Evolutionary conservation across 2,113 vertebrate species (phyloP).

Genomic region (Chiloscyllium plagiosum): DNA sequence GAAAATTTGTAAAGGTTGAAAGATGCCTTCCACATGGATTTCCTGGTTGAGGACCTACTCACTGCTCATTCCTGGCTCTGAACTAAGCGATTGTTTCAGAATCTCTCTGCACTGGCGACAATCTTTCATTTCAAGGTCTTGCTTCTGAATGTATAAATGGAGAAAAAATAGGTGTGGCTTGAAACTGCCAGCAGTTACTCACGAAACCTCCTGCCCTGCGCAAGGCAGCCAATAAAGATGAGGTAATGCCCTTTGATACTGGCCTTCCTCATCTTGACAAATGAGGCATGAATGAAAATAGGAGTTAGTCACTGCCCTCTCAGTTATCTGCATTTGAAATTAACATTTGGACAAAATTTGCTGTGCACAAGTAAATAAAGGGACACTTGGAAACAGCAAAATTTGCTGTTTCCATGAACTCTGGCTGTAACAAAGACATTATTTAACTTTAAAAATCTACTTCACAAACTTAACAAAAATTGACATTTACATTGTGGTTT

Average conservation of each 20-base stretch:
- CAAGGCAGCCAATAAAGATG: not conserved
- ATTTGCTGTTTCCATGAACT: not conserved
- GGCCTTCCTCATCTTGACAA: not conserved
- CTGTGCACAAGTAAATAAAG: no score
- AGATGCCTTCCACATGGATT: not conserved
- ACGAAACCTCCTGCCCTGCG: not conserved
- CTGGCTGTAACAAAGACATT: not conserved
- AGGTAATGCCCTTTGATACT: slow-evolving; percentile 12
- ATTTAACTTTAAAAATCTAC: not conserved
- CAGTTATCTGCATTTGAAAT: not conserved
- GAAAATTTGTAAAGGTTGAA: not conserved
- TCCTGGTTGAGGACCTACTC: not conserved
- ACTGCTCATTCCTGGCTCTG: not conserved
- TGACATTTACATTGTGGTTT: not conserved
- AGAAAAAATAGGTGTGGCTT: not conserved
- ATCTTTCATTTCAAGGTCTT: not conserved
- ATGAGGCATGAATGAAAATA: slow-evolving; percentile 1
- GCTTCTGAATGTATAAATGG: not conserved
- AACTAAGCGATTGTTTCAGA: not conserved
- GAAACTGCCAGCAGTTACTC: not conserved
- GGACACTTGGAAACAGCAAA: no score
- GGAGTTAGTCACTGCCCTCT: not conserved
- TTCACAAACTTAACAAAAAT: not conserved
- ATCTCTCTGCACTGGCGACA: not conserved
- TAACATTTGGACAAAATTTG: not conserved